Base-by-base conservation (phyloP, 2,888 invertebrate genomes). In the Deilephila elpenor region DNA sequence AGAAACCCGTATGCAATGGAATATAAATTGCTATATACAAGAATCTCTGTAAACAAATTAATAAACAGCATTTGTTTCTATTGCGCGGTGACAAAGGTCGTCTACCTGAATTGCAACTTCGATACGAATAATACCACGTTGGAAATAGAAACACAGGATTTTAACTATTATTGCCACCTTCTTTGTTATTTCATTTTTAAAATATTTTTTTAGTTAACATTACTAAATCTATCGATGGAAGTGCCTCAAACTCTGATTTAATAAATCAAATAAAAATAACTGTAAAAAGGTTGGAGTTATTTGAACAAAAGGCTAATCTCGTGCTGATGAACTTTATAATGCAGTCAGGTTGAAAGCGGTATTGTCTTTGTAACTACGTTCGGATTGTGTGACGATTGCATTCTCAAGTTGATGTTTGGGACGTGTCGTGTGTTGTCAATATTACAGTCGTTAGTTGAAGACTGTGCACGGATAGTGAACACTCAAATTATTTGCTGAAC, bases 11-110 rank as follows among this genome's bases (percentile, higher is more conserved):
- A 79, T 87, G 85, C 83, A 83, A 78, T 77, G 73, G 88, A 88
- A 90, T 90, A 86, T 86, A 86, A 88, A 89, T 88, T 84, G 81
- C 84, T 80, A 83, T 82, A 86, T 82, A 59, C 64, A 84, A 81
- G 70, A 83, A 75, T 85, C 83, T 81, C 79, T 75, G 78, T 72
- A 84, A 88, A 87, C 85, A 87, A 89, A 89, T 89, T 86, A 86
- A 78, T 80, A 84, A 80, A 78, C 81, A 17, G 5, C 25, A 37
- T 71, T 34, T 71, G 51, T n/a, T 34, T 51, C 51, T 25, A 51
- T 53, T n/a, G n/a, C 34, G 44, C 11, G 11, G 3, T 44, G 2
- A 44, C 11, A 44, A 44, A 44, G 11, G 44, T 44, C 44, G 44
- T 44, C 44, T 44, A 44, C 3, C 44, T 44, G 3, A 44, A 14